Base-by-base conservation (phyloP, 2,797 vertebrate species). In the Discoglossus pictus region DNA sequence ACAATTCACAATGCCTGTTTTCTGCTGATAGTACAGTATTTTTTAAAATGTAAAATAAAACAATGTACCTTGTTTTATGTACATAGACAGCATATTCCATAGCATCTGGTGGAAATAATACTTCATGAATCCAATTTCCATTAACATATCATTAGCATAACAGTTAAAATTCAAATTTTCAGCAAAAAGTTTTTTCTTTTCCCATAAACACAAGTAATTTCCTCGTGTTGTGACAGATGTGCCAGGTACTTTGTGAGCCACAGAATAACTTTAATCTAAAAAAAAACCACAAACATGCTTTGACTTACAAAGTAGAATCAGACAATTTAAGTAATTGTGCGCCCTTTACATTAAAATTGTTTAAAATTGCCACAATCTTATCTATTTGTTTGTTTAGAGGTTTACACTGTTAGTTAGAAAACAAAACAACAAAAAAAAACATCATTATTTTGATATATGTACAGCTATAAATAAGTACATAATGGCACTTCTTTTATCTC, bases 51-150 rank as follows among this genome's bases (percentile, higher is more conserved):
- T 39, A 39, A 55, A 63, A 3, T 52, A 25, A 63, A 11, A 13
- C 20, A 38, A 47, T 65, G 4, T 48, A 67, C 64, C 34, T 47
- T 20, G 6, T 24, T 62, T 61, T 55, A 25, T n/a, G 48, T 35
- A 47, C 15, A 35, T 48, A 67, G 15, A 40, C 35, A 38, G 11
- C 40, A 46, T 40, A 67, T 46, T 34, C 31, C 20, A 54, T 17
- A 51, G 40, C 56, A 68, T 61, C 66, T 68, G 39, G 36, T 68
- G 17, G 18, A 18, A 46, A 47, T 61, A 68, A 54, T 61, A 53
- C n/a, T 61, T 68, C 25, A 39, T 35, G 27, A 39, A 61, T 68
- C 25, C 4, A 61, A 61, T 61, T 61, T 61, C 21, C 38, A 68
- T 68, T 54, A 53, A 36, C 16, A 53, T 20, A 35, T 25, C 47